A percentile compares a stretch with the other conserved stretches of the same genome.
phyloP scores from a whole-genome alignment of 2,888 invertebrate species.

The Phaedon cochleariae region DNA sequence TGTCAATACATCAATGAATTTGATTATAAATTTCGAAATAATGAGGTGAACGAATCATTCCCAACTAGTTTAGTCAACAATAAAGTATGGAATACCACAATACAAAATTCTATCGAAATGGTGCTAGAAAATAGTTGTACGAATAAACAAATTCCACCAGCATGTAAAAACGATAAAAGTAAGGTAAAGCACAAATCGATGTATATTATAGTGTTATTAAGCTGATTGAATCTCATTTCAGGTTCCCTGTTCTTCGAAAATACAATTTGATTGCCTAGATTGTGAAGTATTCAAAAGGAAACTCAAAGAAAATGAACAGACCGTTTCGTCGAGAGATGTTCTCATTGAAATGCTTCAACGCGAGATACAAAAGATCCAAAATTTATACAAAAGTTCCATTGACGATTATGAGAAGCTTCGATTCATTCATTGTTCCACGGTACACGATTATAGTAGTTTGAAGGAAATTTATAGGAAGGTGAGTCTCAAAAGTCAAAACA shows the following conservation, averaged over 20 bases:
- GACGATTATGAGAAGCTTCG: conserved; percentile 35
- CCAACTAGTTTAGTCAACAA: not conserved
- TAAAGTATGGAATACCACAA: not conserved
- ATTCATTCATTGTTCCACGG: conserved; percentile 27
- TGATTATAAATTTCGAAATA: not conserved
- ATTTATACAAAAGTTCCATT: conserved; percentile 27
- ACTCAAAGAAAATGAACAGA: conserved; percentile 29
- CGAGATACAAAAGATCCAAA: conserved; percentile 37
- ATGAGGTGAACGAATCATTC: not conserved
- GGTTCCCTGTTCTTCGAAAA: not conserved
- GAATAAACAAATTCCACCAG: not conserved
- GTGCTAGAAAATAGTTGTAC: not conserved
- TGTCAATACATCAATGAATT: not conserved
- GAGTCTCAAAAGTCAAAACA: not conserved
- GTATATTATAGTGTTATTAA: not conserved
- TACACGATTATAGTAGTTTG: conserved; percentile 32
- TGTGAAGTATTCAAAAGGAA: conserved; percentile 32
- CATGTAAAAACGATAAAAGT: not conserved
- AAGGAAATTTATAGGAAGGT: conserved; percentile 36
- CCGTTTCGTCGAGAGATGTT: conserved; percentile 28
- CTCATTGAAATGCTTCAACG: conserved; percentile 36
- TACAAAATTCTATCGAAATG: not conserved
- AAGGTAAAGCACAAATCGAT: not conserved
- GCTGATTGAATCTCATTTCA: not conserved
- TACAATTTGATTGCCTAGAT: conserved; percentile 24